Conservation (phyloP, 23 tunicate genomes). For the Styela plicata region DNA sequence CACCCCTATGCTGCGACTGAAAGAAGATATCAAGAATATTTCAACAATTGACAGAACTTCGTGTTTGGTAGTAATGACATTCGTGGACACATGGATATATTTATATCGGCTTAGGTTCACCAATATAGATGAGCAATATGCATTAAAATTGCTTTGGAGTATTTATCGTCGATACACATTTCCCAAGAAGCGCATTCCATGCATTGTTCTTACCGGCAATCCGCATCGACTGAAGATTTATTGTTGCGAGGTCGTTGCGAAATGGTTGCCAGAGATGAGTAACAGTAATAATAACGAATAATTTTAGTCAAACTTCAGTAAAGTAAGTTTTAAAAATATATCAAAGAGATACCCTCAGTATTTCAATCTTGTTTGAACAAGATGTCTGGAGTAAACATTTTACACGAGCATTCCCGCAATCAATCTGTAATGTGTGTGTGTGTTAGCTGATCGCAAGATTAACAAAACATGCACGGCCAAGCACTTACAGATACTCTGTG, state of each 20-base stretch:
- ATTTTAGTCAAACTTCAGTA: too few species aligned
- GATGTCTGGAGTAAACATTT: background rate
- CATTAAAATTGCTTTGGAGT: too few species aligned
- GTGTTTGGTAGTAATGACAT: too few species aligned
- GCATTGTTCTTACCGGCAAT: background rate
- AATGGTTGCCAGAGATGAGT: background rate
- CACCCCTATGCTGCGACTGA: too few species aligned
- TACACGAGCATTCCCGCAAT: background rate
- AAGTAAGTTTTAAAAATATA: too few species aligned
- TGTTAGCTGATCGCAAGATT: background rate
- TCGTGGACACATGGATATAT: too few species aligned
- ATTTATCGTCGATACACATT: too few species aligned
- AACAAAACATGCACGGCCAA: background rate
- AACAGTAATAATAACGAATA: background rate
- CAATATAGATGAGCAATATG: too few species aligned
- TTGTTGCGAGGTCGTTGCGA: background rate
- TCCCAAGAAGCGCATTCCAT: background rate
- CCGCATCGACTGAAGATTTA: background rate
- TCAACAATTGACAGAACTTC: too few species aligned
- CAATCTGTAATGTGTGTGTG: background rate
- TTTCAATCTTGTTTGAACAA: background rate
- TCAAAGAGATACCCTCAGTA: background rate
- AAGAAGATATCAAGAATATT: too few species aligned
- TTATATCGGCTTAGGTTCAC: too few species aligned
- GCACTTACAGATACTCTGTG: too few species aligned